Evolutionary conservation across 2,797 vertebrate species (phyloP).

Genomic region (Lithobates pipiens): DNA sequence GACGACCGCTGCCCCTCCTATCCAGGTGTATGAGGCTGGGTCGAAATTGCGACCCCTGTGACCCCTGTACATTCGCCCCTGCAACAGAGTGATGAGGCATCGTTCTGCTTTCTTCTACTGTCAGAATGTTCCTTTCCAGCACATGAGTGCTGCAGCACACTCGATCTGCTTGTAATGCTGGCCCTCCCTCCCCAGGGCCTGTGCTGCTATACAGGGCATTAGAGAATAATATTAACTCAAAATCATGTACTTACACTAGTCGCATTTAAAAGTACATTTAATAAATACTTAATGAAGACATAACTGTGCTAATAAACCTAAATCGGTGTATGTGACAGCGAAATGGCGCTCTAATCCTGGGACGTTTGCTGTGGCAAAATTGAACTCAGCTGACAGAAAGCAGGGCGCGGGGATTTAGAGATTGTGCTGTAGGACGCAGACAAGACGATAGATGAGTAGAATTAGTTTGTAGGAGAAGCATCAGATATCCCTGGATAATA

Average conservation of each 20-base stretch:
- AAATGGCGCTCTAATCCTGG: background rate
- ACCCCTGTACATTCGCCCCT: too few species aligned
- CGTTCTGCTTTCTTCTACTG: background rate
- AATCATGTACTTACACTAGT: background rate
- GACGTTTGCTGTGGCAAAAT: background rate
- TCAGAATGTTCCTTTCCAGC: background rate
- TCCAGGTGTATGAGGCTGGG: too few species aligned
- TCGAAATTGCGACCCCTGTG: too few species aligned
- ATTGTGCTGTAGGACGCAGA: background rate
- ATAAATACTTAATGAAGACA: background rate
- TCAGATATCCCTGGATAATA: background rate
- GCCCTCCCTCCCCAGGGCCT: too few species aligned
- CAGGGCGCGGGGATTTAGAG: background rate
- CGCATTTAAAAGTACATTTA: background rate
- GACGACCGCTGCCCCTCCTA: too few species aligned
- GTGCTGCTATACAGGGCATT: slow-evolving; percentile 7
- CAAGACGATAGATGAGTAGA: background rate
- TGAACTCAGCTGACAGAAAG: background rate
- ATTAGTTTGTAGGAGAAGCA: background rate
- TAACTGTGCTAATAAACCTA: background rate
- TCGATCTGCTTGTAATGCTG: background rate
- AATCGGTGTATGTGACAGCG: background rate
- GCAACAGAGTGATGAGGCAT: background rate
- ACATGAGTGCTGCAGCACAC: too few species aligned
- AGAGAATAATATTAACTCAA: background rate